Evolutionary conservation across 2,797 vertebrate genomes (phyloP).

Genomic region (Simalia tracyae): DNA sequence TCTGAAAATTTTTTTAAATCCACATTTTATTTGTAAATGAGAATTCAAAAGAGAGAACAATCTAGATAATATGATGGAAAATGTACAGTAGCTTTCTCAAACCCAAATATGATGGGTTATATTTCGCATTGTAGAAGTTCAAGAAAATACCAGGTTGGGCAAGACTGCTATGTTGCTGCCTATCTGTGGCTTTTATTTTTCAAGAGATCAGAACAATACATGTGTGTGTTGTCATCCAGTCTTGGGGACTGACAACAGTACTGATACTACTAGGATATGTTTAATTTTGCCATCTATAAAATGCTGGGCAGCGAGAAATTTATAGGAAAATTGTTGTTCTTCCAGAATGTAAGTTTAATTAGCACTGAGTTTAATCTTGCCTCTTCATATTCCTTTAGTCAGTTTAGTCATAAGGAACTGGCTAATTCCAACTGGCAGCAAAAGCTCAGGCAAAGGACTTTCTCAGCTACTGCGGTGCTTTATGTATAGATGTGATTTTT

Average conservation of each 20-base stretch:
- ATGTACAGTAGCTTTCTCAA: not conserved
- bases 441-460: not conserved
- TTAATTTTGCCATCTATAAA: conserved; percentile 1
- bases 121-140: not conserved
- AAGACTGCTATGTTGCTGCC: not conserved
- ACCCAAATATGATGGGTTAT: not conserved
- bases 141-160: not conserved
- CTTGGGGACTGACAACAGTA: not conserved
- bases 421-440: not conserved
- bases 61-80: not conserved
- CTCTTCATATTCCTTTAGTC: not conserved
- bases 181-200: not conserved
- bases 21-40: not conserved
- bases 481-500: not conserved
- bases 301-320: not conserved
- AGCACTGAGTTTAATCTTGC: not conserved
- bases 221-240: not conserved
- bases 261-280: not conserved
- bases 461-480: not conserved
- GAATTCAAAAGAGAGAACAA: not conserved
- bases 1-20: not conserved
- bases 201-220: not conserved
- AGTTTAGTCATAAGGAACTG: not conserved
- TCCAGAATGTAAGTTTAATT: not conserved
- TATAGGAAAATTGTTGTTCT: not conserved